Conservation (phyloP, 2,113 vertebrate species). For the Planiliza haematocheilus region DNA sequence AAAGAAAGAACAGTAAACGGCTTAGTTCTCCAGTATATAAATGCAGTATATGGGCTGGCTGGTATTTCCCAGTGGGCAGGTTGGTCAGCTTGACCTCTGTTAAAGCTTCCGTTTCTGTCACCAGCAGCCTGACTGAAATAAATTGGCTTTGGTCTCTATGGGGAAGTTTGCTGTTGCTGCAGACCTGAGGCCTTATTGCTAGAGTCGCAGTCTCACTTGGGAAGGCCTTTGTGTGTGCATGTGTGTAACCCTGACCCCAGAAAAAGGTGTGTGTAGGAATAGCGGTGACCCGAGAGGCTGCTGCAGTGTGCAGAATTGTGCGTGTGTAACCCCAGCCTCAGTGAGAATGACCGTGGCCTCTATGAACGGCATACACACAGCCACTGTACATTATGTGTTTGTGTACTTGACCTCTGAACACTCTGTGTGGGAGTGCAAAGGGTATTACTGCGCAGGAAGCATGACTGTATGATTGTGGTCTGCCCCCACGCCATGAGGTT, state of each 20-base stretch:
- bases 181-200: conserved; percentile 68
- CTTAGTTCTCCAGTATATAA: conserved; percentile 62
- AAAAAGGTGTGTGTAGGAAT: conserved; percentile 50
- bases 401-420: conserved; percentile 33
- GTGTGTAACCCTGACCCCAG: conserved; percentile 53
- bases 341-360: conserved; percentile 45
- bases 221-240: conserved; percentile 24
- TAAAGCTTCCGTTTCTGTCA: conserved; percentile 79
- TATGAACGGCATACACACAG: not conserved
- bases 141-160: conserved; percentile 79
- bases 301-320: conserved; percentile 25
- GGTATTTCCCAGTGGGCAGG: conserved; percentile 72
- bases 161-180: conserved; percentile 66
- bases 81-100: conserved; percentile 79
- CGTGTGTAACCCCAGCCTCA: conserved; percentile 17
- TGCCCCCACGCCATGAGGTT: conserved; percentile 15
- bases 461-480: conserved; percentile 18
- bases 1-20: conserved; percentile 39
- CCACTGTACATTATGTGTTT: not conserved
- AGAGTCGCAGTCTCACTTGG: conserved; percentile 42
- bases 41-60: conserved; percentile 61
- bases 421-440: conserved; percentile 40
- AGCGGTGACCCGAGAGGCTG: conserved; percentile 50
- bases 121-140: conserved; percentile 76
- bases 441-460: conserved; percentile 12